These are phyloP conservation scores for Cyanocitta stelleri DNA, from an alignment of 2,113 vertebrate genomes.

Conservation along the genomic window DNA sequence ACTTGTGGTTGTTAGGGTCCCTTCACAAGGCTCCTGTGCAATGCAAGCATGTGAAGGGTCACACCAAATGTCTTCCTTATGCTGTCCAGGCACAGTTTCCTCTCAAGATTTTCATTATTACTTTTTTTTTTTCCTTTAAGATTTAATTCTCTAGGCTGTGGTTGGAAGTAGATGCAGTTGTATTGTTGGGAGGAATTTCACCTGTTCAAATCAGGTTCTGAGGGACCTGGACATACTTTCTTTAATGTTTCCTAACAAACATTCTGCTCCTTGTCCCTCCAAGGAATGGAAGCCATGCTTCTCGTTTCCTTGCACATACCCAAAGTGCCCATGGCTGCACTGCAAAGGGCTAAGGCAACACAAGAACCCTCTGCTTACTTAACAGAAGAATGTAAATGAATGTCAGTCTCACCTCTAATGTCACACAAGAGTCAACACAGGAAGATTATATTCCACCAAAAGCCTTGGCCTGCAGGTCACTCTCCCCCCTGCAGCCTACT, in stretches of 20 bases:
- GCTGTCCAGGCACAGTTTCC: conserved; percentile 49
- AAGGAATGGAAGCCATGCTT: background rate
- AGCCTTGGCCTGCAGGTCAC: conserved; percentile 64
- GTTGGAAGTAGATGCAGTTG: background rate
- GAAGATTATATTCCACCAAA: conserved; percentile 65
- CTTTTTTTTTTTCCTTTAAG: conserved; percentile 12
- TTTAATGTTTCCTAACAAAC: background rate
- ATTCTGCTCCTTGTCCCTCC: background rate
- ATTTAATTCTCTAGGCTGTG: background rate
- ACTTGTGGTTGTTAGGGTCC: background rate
- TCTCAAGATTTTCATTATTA: conserved; percentile 46
- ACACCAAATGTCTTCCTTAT: conserved; percentile 59
- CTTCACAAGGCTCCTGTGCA: conserved; percentile 59
- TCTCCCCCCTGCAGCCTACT: background rate
- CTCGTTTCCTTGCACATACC: background rate
- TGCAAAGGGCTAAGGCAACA: background rate
- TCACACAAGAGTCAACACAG: conserved; percentile 60
- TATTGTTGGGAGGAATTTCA: background rate
- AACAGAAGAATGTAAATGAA: conserved; percentile 20
- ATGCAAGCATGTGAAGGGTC: conserved; percentile 53
- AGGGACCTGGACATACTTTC: background rate
- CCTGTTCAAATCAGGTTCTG: background rate
- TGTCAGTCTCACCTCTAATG: conserved; percentile 41
- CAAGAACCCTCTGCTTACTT: background rate
- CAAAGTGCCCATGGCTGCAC: background rate